Percentiles rank a stretch among this genome's conserved stretches.
Conservation (phyloP, 1,140 invertebrate genomes). For the Dermatophagoides farinae region DNA sequence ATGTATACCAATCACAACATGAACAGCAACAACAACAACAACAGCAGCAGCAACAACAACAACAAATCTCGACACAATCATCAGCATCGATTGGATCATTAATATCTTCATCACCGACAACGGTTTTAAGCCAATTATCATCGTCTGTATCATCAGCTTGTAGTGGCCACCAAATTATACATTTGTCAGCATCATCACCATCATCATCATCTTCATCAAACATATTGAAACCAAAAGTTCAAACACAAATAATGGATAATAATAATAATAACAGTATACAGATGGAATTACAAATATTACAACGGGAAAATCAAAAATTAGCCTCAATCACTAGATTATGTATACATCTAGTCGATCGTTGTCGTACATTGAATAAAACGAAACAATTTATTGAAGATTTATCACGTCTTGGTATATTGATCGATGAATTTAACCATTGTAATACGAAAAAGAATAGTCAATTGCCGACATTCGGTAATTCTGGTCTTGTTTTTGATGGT, state of each 20-base stretch:
- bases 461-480: not conserved
- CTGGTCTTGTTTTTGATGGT: not conserved
- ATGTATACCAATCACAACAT: not conserved
- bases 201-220: not conserved
- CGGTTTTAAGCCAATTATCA: not conserved
- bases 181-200: not conserved
- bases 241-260: not conserved
- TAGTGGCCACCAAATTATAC: not conserved
- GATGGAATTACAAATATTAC: not conserved
- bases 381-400: constrained; percentile 3
- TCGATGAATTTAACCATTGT: not conserved
- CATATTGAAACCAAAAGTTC: not conserved
- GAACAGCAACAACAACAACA: not conserved
- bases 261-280: not conserved
- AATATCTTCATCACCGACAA: not conserved
- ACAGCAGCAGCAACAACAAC: not conserved
- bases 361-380: not conserved
- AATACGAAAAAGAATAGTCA: not conserved
- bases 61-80: not conserved
- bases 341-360: constrained; percentile 5
- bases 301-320: not conserved
- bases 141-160: not conserved
- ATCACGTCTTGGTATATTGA: not conserved
- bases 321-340: not conserved
- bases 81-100: not conserved